phyloP scores from a whole-genome alignment of 2,888 invertebrate species.

The Dermolepida albohirtum region DNA sequence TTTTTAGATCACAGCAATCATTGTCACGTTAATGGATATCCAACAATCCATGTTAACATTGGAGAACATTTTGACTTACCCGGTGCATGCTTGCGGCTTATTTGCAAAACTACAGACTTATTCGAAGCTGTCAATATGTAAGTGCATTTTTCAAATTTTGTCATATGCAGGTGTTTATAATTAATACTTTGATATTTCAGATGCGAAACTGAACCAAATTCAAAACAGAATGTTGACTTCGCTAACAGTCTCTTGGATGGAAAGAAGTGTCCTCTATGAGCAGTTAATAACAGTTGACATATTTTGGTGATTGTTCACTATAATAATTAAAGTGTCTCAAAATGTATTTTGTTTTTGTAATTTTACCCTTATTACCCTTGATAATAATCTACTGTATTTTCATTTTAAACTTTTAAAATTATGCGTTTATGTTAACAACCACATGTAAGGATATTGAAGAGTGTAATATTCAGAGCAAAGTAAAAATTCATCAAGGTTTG shows the following conservation, averaged over 20 bases:
- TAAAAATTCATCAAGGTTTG: too few species aligned
- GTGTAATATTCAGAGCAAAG: too few species aligned
- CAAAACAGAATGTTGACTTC: constrained; percentile 34
- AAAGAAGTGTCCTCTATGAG: constrained; percentile 37
- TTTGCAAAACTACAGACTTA: constrained; percentile 37
- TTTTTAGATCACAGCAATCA: constrained; percentile 41
- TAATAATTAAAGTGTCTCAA: not conserved
- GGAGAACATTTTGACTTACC: constrained; percentile 36
- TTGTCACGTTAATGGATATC: constrained; percentile 42
- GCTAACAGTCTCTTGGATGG: constrained; percentile 36
- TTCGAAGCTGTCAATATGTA: constrained; percentile 41
- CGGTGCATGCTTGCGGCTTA: constrained; percentile 40
- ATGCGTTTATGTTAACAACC: too few species aligned
- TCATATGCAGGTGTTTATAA: not conserved
- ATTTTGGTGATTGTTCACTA: constrained; percentile 2
- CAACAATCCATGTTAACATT: constrained; percentile 42
- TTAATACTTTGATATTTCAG: constrained; percentile 25
- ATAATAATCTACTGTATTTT: too few species aligned
- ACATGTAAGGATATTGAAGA: too few species aligned
- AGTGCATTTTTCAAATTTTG: not conserved
- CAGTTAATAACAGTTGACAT: not conserved
- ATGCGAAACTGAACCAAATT: constrained; percentile 35
- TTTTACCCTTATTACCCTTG: too few species aligned
- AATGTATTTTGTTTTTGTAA: not conserved
- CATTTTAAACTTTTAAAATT: too few species aligned